Conservation (phyloP, 2,797 vertebrate genomes). For the Pampus argenteus region DNA sequence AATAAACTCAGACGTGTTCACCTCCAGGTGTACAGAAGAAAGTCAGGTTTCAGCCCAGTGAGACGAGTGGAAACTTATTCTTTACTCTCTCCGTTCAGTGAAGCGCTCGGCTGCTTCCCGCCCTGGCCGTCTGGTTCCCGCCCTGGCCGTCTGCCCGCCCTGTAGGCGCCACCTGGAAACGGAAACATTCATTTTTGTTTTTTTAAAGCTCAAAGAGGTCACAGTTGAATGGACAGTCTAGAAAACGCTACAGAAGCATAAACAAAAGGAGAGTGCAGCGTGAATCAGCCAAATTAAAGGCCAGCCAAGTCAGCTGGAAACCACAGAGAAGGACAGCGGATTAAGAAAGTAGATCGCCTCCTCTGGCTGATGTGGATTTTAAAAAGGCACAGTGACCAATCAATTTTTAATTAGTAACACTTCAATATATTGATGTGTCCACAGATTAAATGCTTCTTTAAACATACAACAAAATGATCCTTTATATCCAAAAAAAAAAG, state of each 20-base stretch:
- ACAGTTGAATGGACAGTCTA: not conserved
- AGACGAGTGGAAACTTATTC: not conserved
- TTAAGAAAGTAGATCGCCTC: constrained; percentile 73
- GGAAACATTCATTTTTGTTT: constrained; percentile 15
- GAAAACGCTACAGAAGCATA: constrained; percentile 4
- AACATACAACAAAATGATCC: no score
- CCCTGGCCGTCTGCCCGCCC: not conserved
- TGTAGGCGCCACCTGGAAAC: constrained; percentile 8
- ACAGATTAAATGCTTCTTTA: not conserved
- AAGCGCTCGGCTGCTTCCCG: constrained; percentile 39
- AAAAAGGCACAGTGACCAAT: constrained; percentile 62
- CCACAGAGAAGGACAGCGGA: constrained; percentile 44
- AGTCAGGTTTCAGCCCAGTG: not conserved
- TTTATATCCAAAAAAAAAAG: no score
- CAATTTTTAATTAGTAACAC: not conserved
- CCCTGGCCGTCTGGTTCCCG: no score
- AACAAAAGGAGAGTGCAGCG: constrained; percentile 18
- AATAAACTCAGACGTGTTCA: constrained; percentile 18
- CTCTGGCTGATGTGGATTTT: constrained; percentile 66
- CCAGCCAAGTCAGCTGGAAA: constrained; percentile 51
- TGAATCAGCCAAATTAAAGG: constrained; percentile 42
- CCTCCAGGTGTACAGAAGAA: constrained; percentile 43
- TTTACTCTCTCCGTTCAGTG: constrained; percentile 12
- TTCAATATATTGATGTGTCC: not conserved
- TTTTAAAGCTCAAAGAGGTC: constrained; percentile 31